phyloP scores from a whole-genome alignment of 1,140 invertebrate genomes.

The Zaprionus nigranus region DNA sequence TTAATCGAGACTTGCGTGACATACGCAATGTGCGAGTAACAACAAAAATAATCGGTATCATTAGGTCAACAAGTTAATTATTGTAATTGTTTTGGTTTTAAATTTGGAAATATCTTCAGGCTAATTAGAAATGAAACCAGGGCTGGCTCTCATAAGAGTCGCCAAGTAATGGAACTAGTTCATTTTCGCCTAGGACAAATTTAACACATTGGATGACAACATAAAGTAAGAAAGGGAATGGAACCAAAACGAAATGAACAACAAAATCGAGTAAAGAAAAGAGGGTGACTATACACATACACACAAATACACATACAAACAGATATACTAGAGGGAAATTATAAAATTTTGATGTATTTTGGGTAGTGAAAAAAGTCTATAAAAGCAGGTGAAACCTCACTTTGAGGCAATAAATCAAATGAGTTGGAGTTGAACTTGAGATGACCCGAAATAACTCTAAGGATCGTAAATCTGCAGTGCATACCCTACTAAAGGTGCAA shows the following conservation, averaged over 20 bases:
- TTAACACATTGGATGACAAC: neutral
- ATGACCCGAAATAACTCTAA: conserved; percentile 40
- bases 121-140: conserved; percentile 51
- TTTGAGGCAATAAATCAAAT: neutral
- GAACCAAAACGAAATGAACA: neutral
- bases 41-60: conserved; percentile 40
- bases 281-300: neutral
- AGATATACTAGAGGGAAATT: neutral
- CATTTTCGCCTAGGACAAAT: neutral
- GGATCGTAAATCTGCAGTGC: conserved; percentile 45
- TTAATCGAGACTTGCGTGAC: conserved; percentile 51
- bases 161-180: conserved; percentile 51
- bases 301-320: neutral
- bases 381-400: conserved; percentile 38
- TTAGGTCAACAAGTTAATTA: conserved; percentile 67
- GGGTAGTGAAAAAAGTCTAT: conserved; percentile 36
- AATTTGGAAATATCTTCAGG: conserved; percentile 57
- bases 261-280: neutral
- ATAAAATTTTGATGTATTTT: conserved; percentile 23
- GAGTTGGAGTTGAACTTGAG: neutral
- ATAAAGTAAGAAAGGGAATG: neutral
- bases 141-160: conserved; percentile 32
- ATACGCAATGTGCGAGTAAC: conserved; percentile 28
- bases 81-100: conserved; percentile 61
- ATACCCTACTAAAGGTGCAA: conserved; percentile 24